Conservation (phyloP, 2,113 vertebrate species). For the Megatriorchis doriae region DNA sequence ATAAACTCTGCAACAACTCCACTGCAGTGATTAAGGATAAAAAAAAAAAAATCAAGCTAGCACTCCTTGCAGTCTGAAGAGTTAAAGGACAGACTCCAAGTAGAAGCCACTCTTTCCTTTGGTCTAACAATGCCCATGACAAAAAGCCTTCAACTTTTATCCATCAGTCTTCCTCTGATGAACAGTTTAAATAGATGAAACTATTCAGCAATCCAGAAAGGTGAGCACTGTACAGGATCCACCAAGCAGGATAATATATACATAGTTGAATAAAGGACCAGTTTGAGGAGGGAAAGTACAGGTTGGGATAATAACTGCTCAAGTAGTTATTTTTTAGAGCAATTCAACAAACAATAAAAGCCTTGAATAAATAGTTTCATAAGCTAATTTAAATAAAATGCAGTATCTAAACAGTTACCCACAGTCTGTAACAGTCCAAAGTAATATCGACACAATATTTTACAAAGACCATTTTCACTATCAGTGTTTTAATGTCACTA, state of each 20-base stretch:
- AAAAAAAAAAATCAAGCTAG: not conserved
- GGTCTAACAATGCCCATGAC: not conserved
- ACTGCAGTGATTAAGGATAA: not conserved
- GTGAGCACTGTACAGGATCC: not conserved
- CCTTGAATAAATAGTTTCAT: conserved; percentile 23
- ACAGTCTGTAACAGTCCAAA: not conserved
- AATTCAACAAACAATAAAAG: conserved; percentile 16
- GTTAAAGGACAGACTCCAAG: not conserved
- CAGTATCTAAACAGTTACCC: conserved; percentile 4
- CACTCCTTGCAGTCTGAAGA: not conserved
- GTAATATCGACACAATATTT: not conserved
- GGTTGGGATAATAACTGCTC: not conserved
- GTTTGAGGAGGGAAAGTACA: not conserved
- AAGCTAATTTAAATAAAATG: not conserved
- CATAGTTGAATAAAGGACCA: not conserved
- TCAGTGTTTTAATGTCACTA: not conserved
- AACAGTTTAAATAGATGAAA: not conserved
- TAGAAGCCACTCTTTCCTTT: not conserved
- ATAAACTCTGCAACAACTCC: not conserved
- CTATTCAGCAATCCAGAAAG: not conserved
- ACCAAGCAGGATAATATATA: not conserved
- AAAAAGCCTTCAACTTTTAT: not conserved
- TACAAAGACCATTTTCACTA: not conserved
- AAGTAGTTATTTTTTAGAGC: not conserved
- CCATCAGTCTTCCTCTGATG: not conserved